phyloP scores from a whole-genome alignment of 2,888 invertebrate genomes.

The Lapara coniferarum region DNA sequence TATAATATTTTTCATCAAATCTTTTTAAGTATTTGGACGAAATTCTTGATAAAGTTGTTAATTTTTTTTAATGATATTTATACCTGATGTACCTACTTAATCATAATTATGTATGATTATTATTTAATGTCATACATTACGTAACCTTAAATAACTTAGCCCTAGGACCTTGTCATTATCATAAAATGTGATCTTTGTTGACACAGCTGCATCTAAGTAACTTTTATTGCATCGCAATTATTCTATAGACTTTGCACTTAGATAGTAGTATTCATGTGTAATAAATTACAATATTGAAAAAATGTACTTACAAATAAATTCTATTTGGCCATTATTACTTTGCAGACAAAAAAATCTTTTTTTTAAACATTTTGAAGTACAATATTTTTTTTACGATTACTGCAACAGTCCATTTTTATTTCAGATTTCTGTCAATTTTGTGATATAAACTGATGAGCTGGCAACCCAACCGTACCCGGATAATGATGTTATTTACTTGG shows the following conservation, averaged over 20 bases:
- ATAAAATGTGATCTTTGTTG: slow-evolving; percentile 7
- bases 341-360: background rate
- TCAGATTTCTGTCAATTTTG: no score
- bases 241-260: background rate
- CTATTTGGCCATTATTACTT: no score
- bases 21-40: no score
- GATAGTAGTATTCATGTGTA: background rate
- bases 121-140: background rate
- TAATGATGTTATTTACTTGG: slow-evolving; percentile 75
- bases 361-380: background rate
- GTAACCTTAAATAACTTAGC: slow-evolving; percentile 7
- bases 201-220: slow-evolving; percentile 6
- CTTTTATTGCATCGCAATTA: background rate
- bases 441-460: background rate
- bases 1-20: no score
- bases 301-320: background rate
- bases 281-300: no score
- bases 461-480: slow-evolving; percentile 57
- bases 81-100: background rate
- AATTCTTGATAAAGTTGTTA: no score
- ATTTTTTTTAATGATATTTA: no score
- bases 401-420: no score
- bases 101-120: slow-evolving; percentile 9
- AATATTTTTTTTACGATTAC: no score
- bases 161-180: slow-evolving; percentile 1